A percentile compares a stretch with the other conserved stretches of the same genome.
Conservation (phyloP, 2,888 invertebrate species). For the Leucozona laternaria region DNA sequence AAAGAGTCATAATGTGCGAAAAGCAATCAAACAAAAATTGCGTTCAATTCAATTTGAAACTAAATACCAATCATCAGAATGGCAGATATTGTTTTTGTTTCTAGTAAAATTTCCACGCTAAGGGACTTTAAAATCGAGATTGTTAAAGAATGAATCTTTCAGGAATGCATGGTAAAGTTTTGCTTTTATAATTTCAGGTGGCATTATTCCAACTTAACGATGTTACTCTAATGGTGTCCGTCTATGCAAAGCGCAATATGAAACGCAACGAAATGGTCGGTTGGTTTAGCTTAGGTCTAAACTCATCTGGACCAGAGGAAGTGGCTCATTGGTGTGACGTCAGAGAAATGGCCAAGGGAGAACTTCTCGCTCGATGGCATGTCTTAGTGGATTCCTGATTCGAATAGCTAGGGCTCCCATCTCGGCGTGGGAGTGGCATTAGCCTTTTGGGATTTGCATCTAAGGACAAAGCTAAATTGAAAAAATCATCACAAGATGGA, state of each 20-base stretch:
- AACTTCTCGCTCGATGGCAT: conserved; percentile 97
- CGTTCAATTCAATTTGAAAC: too few species aligned
- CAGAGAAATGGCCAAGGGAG: conserved; percentile 92
- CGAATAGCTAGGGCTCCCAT: conserved; percentile 83
- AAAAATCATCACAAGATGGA: conserved; percentile 75
- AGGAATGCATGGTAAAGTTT: neutral
- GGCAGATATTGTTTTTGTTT: too few species aligned
- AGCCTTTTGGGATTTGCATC: conserved; percentile 80
- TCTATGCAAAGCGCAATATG: conserved; percentile 95
- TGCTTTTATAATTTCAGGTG: conserved; percentile 86
- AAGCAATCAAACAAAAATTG: too few species aligned
- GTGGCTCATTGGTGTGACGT: conserved; percentile 97
- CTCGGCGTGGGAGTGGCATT: conserved; percentile 81
- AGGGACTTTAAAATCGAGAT: neutral
- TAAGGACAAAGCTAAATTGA: conserved; percentile 82
- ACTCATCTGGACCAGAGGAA: conserved; percentile 96
- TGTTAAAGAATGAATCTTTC: neutral
- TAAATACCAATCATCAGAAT: too few species aligned
- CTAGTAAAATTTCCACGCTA: too few species aligned
- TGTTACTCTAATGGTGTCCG: conserved; percentile 96
- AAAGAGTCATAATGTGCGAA: too few species aligned
- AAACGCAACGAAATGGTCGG: conserved; percentile 98
- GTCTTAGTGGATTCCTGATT: conserved; percentile 92
- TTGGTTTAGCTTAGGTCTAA: conserved; percentile 97
- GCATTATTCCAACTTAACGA: conserved; percentile 97